Conservation (phyloP, 1,140 invertebrate genomes). For the Drosophila orena region DNA sequence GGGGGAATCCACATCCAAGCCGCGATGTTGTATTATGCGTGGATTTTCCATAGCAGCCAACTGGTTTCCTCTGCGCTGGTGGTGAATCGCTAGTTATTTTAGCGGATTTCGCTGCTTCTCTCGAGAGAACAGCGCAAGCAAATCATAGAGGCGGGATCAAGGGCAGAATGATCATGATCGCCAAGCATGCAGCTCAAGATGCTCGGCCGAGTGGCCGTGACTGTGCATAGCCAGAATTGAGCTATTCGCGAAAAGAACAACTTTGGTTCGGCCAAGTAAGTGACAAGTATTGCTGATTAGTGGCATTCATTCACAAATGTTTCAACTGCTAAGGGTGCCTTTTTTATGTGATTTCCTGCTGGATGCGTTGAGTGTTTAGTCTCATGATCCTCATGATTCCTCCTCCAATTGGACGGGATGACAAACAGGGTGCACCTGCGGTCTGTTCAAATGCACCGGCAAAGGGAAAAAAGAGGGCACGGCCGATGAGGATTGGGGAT, state of each 20-base stretch:
- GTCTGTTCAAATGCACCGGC: slow-evolving; percentile 1
- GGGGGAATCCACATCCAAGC: slow-evolving; percentile 23
- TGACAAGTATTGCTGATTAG: too few relatives aligned
- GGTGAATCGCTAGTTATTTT: slow-evolving; percentile 42
- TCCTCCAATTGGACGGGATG: not conserved
- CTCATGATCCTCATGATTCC: too few relatives aligned
- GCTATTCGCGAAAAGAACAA: too few relatives aligned
- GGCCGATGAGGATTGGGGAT: slow-evolving; percentile 5
- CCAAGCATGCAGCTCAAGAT: slow-evolving; percentile 6
- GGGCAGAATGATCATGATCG: slow-evolving; percentile 9
- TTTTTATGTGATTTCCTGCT: not conserved
- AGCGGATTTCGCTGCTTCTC: not conserved
- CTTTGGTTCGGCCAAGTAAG: too few relatives aligned
- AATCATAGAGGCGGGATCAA: slow-evolving; percentile 20
- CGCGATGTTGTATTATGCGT: slow-evolving; percentile 32
- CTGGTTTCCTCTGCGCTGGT: slow-evolving; percentile 44
- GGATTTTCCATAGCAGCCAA: slow-evolving; percentile 39
- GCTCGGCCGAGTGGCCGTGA: not conserved
- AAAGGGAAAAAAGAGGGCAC: slow-evolving; percentile 34
- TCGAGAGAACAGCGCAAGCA: slow-evolving; percentile 7
- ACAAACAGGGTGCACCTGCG: slow-evolving; percentile 17
- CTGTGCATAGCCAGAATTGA: not conserved
- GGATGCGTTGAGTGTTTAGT: too few relatives aligned
- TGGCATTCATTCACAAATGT: too few relatives aligned
- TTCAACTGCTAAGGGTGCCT: too few relatives aligned